Evolutionary conservation across 1,140 invertebrate species (phyloP).

Genomic region (Metaphire vulgaris): DNA sequence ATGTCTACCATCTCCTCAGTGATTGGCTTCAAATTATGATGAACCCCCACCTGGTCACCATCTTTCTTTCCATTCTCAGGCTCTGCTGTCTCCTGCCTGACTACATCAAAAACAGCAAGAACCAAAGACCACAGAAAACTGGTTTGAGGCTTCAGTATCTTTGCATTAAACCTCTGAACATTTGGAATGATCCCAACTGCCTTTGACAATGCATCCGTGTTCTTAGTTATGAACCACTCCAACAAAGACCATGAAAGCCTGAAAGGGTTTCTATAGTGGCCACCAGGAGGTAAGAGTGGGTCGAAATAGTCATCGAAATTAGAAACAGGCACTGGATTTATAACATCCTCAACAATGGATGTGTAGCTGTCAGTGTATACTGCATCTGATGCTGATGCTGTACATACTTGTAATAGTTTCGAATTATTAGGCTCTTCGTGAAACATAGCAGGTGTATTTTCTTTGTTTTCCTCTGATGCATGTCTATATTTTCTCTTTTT

Average conservation of each 20-base stretch:
- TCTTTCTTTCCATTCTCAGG: neutral
- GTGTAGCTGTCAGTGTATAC: neutral
- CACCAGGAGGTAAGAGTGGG: neutral
- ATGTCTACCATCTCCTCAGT: neutral
- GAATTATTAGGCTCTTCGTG: no score
- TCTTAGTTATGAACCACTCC: neutral
- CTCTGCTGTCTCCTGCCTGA: neutral
- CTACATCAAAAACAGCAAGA: neutral
- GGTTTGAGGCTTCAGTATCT: neutral
- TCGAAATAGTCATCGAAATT: constrained; percentile 20
- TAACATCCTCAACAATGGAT: neutral
- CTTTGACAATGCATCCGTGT: neutral
- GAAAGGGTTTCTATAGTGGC: constrained; percentile 4
- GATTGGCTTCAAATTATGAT: neutral
- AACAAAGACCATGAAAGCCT: neutral
- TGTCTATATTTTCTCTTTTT: neutral
- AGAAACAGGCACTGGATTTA: neutral
- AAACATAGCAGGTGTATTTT: no score
- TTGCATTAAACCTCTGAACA: neutral
- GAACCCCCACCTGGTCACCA: neutral
- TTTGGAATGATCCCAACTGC: constrained; percentile 10
- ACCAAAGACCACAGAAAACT: constrained; percentile 14
- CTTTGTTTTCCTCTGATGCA: constrained; percentile 7
- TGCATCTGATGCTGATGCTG: neutral
- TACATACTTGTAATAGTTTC: neutral